phyloP scores from a whole-genome alignment of 2,888 invertebrate genomes.

The Hirtodrosophila histrioides region DNA sequence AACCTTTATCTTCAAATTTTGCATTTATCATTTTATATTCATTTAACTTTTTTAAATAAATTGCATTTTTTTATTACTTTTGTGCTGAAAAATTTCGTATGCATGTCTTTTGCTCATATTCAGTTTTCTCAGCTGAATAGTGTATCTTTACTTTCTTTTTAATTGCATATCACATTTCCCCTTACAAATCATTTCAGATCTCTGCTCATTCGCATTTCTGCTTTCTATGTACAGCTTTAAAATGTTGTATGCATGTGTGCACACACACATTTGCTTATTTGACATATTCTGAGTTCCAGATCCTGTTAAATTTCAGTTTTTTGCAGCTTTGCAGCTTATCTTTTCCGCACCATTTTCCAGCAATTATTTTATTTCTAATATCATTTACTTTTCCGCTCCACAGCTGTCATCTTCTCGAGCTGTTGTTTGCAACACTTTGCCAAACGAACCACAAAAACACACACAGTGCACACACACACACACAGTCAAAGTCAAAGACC shows the following conservation, averaged over 20 bases:
- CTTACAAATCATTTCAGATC: too few species aligned
- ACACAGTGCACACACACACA: conserved; percentile 39
- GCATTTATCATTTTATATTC: too few species aligned
- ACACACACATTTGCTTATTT: conserved; percentile 13
- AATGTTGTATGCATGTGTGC: conserved; percentile 16
- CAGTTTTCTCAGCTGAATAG: too few species aligned
- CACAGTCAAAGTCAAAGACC: conserved; percentile 6
- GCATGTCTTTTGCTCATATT: too few species aligned
- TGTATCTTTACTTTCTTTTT: too few species aligned
- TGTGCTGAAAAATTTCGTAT: too few species aligned
- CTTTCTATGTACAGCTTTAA: not conserved
- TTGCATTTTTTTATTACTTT: too few species aligned
- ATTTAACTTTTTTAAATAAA: too few species aligned
- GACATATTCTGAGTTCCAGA: not conserved
- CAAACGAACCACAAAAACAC: conserved; percentile 23
- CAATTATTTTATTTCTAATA: conserved; percentile 4
- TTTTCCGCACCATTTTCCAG: conserved; percentile 16
- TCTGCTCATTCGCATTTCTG: conserved; percentile 1
- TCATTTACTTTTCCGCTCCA: conserved; percentile 7
- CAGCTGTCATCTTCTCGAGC: conserved; percentile 11
- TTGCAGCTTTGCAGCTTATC: conserved; percentile 7
- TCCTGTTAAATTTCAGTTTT: not conserved
- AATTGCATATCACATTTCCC: too few species aligned
- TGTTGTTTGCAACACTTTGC: conserved; percentile 5
- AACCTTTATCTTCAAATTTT: too few species aligned